phyloP scores from a whole-genome alignment of 2,797 vertebrate species.

The Hirundo rustica region DNA sequence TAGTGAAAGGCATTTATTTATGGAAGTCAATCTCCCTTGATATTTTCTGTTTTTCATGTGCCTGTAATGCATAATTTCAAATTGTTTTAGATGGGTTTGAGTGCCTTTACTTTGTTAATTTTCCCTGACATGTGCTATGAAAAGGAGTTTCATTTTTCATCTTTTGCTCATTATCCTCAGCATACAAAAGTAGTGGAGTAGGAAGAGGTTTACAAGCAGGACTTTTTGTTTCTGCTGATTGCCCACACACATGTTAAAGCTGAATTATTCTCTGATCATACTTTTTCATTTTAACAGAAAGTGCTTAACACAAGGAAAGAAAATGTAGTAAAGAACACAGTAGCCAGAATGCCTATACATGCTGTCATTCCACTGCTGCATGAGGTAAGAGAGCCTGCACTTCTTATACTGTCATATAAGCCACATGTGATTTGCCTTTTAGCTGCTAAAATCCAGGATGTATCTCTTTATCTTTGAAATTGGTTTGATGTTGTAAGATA shows the following conservation, averaged over 20 bases:
- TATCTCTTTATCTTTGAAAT: neutral
- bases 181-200: neutral
- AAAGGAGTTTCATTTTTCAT: too few species aligned
- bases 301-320: constrained; percentile 92
- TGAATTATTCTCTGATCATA: neutral
- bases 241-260: neutral
- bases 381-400: constrained; percentile 78
- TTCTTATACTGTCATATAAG: neutral
- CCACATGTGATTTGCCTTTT: neutral
- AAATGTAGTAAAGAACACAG: constrained; percentile 89
- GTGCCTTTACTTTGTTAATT: neutral
- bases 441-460: neutral
- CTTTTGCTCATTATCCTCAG: neutral
- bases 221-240: neutral
- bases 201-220: neutral
- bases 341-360: constrained; percentile 90
- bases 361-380: constrained; percentile 90
- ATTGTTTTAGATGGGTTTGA: neutral
- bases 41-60: too few species aligned
- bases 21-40: too few species aligned
- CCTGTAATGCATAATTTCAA: neutral
- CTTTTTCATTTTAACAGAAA: constrained; percentile 80
- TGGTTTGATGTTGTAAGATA: neutral
- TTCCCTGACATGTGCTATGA: neutral
- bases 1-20: neutral